Percentiles rank a stretch among this genome's conserved stretches.
phyloP scores from a whole-genome alignment of 2,888 invertebrate species.

The Nymphalis c-album region DNA sequence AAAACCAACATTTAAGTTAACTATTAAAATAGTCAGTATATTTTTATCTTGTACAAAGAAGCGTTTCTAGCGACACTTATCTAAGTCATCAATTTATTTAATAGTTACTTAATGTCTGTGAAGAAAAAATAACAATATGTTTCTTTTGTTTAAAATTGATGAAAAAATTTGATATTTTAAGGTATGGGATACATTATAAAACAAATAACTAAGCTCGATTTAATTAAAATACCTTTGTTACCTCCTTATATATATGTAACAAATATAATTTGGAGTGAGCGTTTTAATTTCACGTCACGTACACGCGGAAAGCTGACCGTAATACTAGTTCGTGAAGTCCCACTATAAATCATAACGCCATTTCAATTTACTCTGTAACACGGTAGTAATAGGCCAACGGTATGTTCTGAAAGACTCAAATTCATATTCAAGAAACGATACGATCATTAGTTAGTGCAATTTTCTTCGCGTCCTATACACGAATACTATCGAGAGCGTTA shows the following conservation, averaged over 20 bases:
- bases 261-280: conserved; percentile 31
- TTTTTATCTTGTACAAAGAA: no score
- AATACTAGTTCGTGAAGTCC: conserved; percentile 71
- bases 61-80: no score
- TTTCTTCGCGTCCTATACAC: conserved; percentile 73
- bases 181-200: background rate
- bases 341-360: conserved; percentile 75
- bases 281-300: conserved; percentile 70
- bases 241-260: conserved; percentile 22
- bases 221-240: conserved; percentile 2
- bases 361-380: conserved; percentile 77
- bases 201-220: background rate
- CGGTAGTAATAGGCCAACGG: conserved; percentile 66
- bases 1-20: no score
- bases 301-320: conserved; percentile 63
- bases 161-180: no score
- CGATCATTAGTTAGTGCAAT: conserved; percentile 53
- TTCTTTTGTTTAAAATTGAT: no score
- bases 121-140: no score
- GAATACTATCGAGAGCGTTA: conserved; percentile 60
- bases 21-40: no score
- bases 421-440: conserved; percentile 78
- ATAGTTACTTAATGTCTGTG: no score
- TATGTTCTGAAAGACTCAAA: conserved; percentile 72
- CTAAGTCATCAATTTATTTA: no score